Conservation (phyloP, 2,888 invertebrate species). For the Cataglyphis albicans region DNA sequence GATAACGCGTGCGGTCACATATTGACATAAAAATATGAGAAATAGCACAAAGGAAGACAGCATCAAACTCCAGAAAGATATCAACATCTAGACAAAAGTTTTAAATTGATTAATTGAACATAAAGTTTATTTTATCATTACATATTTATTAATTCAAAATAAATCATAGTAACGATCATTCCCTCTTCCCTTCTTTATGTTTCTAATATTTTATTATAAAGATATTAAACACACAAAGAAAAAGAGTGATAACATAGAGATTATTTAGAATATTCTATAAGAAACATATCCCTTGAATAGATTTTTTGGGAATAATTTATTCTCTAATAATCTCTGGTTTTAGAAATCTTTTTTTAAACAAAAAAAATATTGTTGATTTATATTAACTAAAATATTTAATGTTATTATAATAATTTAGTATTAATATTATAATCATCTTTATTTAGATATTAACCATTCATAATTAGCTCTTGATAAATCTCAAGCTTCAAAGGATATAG, state of each 20-base stretch:
- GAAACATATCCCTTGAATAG: not conserved
- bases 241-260: not conserved
- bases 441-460: not conserved
- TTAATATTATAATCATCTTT: not conserved
- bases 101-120: constrained; percentile 9
- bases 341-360: not conserved
- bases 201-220: not conserved
- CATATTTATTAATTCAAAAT: not conserved
- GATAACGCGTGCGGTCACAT: constrained; percentile 15
- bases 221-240: not conserved
- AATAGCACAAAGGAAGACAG: constrained; percentile 5
- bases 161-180: not conserved
- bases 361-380: not conserved
- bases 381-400: not conserved
- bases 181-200: not conserved
- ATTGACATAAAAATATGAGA: constrained; percentile 16
- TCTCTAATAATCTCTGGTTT: not conserved
- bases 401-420: not conserved
- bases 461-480: not conserved
- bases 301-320: constrained; percentile 13
- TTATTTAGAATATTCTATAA: not conserved
- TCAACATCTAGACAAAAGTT: not conserved
- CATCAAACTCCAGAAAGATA: not conserved
- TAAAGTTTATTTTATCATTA: not conserved
- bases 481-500: not conserved